Conservation (phyloP, 2,113 vertebrate genomes). For the Grammomys dolichurus region DNA sequence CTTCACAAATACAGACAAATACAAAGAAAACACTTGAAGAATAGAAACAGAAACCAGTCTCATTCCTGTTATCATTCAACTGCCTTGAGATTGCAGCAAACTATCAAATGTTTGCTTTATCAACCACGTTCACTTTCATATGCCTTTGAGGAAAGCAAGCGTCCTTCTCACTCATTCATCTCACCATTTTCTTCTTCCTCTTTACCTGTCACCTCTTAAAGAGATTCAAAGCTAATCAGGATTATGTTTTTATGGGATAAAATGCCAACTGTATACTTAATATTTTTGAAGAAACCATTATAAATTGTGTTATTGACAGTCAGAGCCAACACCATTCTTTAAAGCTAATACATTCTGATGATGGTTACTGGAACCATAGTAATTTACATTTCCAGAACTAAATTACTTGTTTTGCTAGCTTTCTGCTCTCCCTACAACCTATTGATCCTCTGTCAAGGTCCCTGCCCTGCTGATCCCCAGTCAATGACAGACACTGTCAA, state of each 20-base stretch:
- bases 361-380: neutral
- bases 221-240: neutral
- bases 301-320: neutral
- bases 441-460: neutral
- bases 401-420: neutral
- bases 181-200: neutral
- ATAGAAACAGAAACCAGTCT: slow-evolving; percentile 23
- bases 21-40: slow-evolving; percentile 41
- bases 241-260: neutral
- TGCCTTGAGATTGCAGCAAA: slow-evolving; percentile 1
- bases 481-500: neutral
- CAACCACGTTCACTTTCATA: neutral
- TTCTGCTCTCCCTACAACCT: neutral
- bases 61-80: neutral
- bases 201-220: slow-evolving; percentile 24
- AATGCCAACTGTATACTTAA: neutral
- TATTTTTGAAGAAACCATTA: neutral
- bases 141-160: slow-evolving; percentile 31
- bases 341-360: neutral
- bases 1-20: slow-evolving; percentile 14
- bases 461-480: neutral
- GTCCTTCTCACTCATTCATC: neutral
- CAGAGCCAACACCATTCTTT: neutral
- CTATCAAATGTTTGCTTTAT: slow-evolving; percentile 9
- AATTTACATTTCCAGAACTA: neutral